Percentiles rank a stretch among this genome's conserved stretches.
These are phyloP conservation scores for Hyles euphorbiae DNA, from an alignment of 1,140 invertebrate species.

Conservation along the genomic window DNA sequence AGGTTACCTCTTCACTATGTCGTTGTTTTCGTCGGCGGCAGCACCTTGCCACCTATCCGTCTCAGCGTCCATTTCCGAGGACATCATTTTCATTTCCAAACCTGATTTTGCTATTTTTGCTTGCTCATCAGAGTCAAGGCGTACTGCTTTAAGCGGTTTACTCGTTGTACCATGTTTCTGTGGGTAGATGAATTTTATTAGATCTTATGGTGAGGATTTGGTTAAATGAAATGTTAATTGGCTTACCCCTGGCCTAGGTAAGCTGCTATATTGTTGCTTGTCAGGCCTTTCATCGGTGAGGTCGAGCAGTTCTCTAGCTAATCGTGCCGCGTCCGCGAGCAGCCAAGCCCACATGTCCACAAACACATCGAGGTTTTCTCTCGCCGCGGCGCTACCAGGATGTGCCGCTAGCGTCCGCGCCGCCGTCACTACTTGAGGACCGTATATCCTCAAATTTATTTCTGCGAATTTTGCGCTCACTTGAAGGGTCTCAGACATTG, in stretches of 20 bases:
- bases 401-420: conserved; percentile 93
- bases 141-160: conserved; percentile 94
- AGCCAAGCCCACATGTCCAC: conserved; percentile 98
- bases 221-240: not conserved
- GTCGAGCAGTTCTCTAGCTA: conserved; percentile 94
- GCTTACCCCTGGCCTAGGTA: conserved; percentile 94
- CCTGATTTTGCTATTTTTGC: conserved; percentile 98
- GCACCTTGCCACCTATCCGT: conserved; percentile 95
- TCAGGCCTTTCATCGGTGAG: conserved; percentile 84
- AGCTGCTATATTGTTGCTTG: conserved; percentile 95
- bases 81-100: conserved; percentile 97
- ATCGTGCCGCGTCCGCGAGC: conserved; percentile 89
- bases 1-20: conserved; percentile 91
- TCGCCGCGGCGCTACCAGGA: conserved; percentile 95
- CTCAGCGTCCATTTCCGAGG: conserved; percentile 97
- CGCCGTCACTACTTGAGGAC: conserved; percentile 95
- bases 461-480: conserved; percentile 97
- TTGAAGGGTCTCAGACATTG: conserved; percentile 94
- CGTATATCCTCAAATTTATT: conserved; percentile 94
- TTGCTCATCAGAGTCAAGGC: conserved; percentile 95
- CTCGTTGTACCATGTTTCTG: conserved; percentile 98
- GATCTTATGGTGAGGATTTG: not conserved
- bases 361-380: conserved; percentile 98
- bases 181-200: conserved; percentile 11
- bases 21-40: conserved; percentile 92